Evolutionary conservation across 1,140 invertebrate genomes (phyloP), one percentile per base, ranked within the genome.

Genomic region (Trachelipus rathkii): DNA sequence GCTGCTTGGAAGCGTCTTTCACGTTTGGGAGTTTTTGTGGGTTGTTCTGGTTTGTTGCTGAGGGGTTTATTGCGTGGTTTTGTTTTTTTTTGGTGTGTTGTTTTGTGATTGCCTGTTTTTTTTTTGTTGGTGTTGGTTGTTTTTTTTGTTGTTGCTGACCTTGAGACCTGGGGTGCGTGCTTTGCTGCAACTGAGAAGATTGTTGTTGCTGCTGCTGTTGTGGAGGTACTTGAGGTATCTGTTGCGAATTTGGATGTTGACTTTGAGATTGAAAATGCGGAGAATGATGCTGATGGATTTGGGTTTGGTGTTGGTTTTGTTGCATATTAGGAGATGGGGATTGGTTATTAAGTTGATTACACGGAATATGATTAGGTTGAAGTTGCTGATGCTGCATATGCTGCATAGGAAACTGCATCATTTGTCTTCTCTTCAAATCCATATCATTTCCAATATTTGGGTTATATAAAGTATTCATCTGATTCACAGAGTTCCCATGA

Each of bases 361-460:
- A 60, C 3, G 11, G 8, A 13, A 13, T 19, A 3, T 13, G 11
- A 60, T 60, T 60, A 6, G 71, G 53, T 69, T 80, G 80, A 6
- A 66, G 53, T 69, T 80, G 80, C n/a, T 78, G 72, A 6, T 73
- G 72, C 15, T 75, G 74, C 11, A 44, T 44, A 8, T 75, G 74
- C 10, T 67, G 73, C 11, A 33, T 73, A 15, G 72, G 23, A n/a
- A 60, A 60, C 60, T 78, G 77, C 69, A 75, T 67, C 53, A 50
- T 21, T n/a, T 79, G 78, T 6, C 72, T 71, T 69, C 76, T 79
- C 71, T 79, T 79, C 72, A 79, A 67, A 44, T 80, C 78, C 73
- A 79, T 76, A 50, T 77, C 78, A 75, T 66, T 77, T 69, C 75
- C 75, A 68, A 68, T 77, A 75, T 77, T 77, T 77, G 75, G 76